A percentile compares a stretch with the other conserved stretches of the same genome.
These are phyloP conservation scores for Oryzias dopingdopingensis DNA, from an alignment of 2,797 vertebrate species.

Conservation along the genomic window DNA sequence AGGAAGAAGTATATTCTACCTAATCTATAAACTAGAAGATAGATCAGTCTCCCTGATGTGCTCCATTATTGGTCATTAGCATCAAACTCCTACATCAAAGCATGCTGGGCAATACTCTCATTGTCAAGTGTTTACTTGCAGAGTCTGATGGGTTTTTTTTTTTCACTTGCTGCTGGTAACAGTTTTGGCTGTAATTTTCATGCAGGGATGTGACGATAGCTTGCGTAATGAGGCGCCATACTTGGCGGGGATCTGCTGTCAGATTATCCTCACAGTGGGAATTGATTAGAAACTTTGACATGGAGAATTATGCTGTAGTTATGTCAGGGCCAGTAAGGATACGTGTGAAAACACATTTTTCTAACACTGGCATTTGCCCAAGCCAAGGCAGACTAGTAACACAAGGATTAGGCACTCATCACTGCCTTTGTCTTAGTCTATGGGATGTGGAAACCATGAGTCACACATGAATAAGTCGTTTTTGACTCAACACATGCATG, in stretches of 20 bases:
- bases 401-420: conserved; percentile 56
- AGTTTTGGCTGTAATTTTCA: conserved; percentile 58
- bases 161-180: conserved; percentile 49
- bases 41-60: conserved; percentile 21
- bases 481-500: conserved; percentile 44
- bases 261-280: conserved; percentile 71
- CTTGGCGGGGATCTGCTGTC: conserved; percentile 68
- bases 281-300: conserved; percentile 80
- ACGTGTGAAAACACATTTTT: conserved; percentile 75
- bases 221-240: conserved; percentile 37
- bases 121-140: conserved; percentile 48
- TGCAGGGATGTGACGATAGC: conserved; percentile 53
- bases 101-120: conserved; percentile 24
- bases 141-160: conserved; percentile 25
- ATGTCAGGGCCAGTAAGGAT: conserved; percentile 76
- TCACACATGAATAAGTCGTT: conserved; percentile 18
- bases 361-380: conserved; percentile 73
- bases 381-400: conserved; percentile 54
- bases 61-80: conserved; percentile 54
- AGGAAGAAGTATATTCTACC: conserved; percentile 31
- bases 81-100: conserved; percentile 66
- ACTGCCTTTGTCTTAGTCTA: conserved; percentile 52
- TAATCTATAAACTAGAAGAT: conserved; percentile 59
- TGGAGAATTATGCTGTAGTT: conserved; percentile 79
- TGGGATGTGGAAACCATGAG: conserved; percentile 49